Conservation (phyloP, 2,797 vertebrate genomes). For the Typhlichthys eigenmanni region DNA sequence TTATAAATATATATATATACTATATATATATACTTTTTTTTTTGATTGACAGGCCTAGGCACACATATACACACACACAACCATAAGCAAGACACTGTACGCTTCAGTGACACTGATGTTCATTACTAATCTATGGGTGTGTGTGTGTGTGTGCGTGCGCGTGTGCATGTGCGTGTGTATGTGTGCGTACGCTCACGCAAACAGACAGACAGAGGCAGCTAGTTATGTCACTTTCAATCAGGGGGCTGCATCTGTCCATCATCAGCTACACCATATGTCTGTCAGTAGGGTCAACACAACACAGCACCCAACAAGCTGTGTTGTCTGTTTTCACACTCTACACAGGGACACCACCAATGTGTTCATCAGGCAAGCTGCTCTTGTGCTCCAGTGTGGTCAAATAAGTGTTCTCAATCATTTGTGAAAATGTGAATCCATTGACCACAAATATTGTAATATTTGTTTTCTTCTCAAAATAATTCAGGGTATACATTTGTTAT, state of each 20-base stretch:
- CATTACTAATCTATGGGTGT: neutral
- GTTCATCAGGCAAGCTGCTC: no score
- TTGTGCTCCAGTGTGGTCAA: no score
- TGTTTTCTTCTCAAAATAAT: no score
- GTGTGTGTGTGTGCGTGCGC: neutral
- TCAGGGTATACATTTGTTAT: no score
- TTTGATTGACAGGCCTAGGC: no score
- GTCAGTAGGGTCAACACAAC: neutral
- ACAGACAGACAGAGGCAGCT: constrained; percentile 14
- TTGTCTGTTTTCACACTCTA: neutral
- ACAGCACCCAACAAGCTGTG: neutral
- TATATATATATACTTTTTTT: neutral
- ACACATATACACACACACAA: neutral
- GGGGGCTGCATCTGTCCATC: constrained; percentile 14
- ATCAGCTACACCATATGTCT: neutral
- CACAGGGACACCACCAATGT: no score
- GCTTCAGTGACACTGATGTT: no score
- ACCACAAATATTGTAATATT: no score
- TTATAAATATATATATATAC: neutral
- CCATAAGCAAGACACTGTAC: neutral
- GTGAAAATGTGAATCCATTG: no score
- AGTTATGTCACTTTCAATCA: constrained; percentile 41
- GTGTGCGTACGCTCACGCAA: neutral
- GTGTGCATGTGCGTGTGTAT: no score
- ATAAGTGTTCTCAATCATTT: no score